Evolutionary conservation across 2,113 vertebrate species (phyloP).

Genomic region (Lates calcarifer): DNA sequence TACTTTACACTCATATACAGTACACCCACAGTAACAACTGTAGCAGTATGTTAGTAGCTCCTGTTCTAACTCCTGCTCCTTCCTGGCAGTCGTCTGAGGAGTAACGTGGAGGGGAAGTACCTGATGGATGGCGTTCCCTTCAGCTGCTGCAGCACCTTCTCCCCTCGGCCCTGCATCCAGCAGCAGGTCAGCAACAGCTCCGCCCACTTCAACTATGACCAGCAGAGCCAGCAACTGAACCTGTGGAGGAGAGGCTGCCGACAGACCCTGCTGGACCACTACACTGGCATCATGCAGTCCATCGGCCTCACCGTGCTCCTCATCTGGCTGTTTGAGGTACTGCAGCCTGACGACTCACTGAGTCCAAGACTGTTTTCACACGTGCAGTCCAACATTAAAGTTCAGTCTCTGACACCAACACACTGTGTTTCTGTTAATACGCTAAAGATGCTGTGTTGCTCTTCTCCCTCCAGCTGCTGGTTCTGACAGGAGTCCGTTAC

Average conservation of each 20-base stretch:
- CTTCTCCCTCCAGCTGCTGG: conserved; percentile 80
- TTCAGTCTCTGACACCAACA: neutral
- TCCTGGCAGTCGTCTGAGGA: conserved; percentile 85
- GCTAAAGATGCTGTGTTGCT: neutral
- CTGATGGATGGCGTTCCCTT: conserved; percentile 90
- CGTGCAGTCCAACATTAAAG: too few relatives aligned
- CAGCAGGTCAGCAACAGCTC: conserved; percentile 87
- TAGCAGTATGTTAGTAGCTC: too few relatives aligned
- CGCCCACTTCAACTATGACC: conserved; percentile 86
- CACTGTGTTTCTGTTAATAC: neutral
- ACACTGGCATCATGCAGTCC: conserved; percentile 86
- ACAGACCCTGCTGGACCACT: conserved; percentile 88
- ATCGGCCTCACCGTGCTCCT: conserved; percentile 86
- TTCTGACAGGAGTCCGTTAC: conserved; percentile 90
- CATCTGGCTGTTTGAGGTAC: conserved; percentile 93
- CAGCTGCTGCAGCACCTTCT: conserved; percentile 91
- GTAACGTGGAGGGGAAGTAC: conserved; percentile 88
- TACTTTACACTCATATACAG: too few relatives aligned
- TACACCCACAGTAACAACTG: neutral
- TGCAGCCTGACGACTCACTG: neutral
- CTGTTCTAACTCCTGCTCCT: neutral
- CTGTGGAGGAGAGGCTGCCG: conserved; percentile 89
- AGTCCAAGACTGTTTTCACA: too few relatives aligned
- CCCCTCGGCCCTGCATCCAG: conserved; percentile 91
- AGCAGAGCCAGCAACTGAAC: conserved; percentile 86